Evolutionary conservation across 2,797 vertebrate genomes (phyloP).

Genomic region (Adrianichthys oophorus): DNA sequence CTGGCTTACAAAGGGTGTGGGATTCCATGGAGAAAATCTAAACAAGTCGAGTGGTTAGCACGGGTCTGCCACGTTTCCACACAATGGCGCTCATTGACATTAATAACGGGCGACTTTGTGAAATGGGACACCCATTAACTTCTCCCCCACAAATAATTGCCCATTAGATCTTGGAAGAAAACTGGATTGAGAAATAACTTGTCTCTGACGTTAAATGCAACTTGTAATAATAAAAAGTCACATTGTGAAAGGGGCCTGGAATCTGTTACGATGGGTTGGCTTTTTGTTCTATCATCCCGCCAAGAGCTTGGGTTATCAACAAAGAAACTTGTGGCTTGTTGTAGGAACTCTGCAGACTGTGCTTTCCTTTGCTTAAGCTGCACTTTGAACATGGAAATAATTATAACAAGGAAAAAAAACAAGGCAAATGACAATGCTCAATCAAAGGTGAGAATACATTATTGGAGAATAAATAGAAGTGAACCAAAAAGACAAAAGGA

Average conservation of each 20-base stretch:
- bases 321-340: constrained; percentile 63
- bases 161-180: constrained; percentile 71
- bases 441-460: constrained; percentile 18
- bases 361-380: constrained; percentile 31
- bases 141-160: constrained; percentile 71
- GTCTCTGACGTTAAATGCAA: constrained; percentile 61
- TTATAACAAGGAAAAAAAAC: constrained; percentile 38
- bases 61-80: constrained; percentile 74
- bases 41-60: constrained; percentile 69
- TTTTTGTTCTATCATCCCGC: constrained; percentile 52
- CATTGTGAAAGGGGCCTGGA: constrained; percentile 66
- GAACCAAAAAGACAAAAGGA: constrained; percentile 13
- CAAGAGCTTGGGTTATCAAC: constrained; percentile 66
- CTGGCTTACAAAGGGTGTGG: constrained; percentile 75
- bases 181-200: constrained; percentile 68
- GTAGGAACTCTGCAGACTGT: constrained; percentile 36
- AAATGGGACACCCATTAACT: constrained; percentile 76
- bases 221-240: constrained; percentile 67
- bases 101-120: constrained; percentile 72
- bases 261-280: constrained; percentile 63
- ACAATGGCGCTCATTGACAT: constrained; percentile 73
- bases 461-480: constrained; percentile 4
- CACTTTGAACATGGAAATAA: constrained; percentile 62
- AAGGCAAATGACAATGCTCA: constrained; percentile 31
- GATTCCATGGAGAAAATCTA: constrained; percentile 74